phyloP scores from a whole-genome alignment of 1,140 invertebrate genomes.

The Oncopeltus fasciatus region DNA sequence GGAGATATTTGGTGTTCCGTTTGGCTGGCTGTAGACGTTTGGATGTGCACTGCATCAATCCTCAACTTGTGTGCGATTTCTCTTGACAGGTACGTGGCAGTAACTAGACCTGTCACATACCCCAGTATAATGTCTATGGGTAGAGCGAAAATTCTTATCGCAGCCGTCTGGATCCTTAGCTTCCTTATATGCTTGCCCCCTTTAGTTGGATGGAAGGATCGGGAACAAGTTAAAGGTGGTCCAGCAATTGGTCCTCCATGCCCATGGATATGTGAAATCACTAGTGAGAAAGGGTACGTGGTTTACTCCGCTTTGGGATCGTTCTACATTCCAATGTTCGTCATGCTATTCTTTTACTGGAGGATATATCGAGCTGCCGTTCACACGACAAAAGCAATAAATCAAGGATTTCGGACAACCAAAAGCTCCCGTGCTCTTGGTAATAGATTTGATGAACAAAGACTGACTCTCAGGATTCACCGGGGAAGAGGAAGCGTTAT shows the following conservation, averaged over 20 bases:
- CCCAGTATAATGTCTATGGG: slow-evolving; percentile 81
- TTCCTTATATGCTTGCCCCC: slow-evolving; percentile 95
- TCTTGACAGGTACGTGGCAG: slow-evolving; percentile 84
- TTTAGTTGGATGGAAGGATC: slow-evolving; percentile 83
- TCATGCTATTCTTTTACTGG: slow-evolving; percentile 95
- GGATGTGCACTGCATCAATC: slow-evolving; percentile 93
- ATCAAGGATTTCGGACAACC: slow-evolving; percentile 83
- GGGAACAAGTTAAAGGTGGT: slow-evolving; percentile 23
- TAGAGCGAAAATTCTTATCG: slow-evolving; percentile 75
- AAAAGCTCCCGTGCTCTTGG: slow-evolving; percentile 48
- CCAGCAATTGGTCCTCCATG: slow-evolving; percentile 35
- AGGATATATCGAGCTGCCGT: slow-evolving; percentile 85
- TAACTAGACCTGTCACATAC: slow-evolving; percentile 85
- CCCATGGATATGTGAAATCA: slow-evolving; percentile 76
- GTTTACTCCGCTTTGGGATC: slow-evolving; percentile 83
- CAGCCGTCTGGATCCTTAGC: slow-evolving; percentile 81
- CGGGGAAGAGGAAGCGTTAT: slow-evolving; percentile 51
- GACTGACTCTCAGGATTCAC: slow-evolving; percentile 81
- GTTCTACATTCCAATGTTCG: slow-evolving; percentile 90
- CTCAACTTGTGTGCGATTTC: slow-evolving; percentile 84
- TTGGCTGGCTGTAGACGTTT: slow-evolving; percentile 87
- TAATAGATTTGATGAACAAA: slow-evolving; percentile 66
- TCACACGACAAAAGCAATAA: slow-evolving; percentile 76
- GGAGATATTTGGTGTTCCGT: slow-evolving; percentile 82
- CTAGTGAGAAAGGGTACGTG: slow-evolving; percentile 71